phyloP scores from a whole-genome alignment of 2,888 invertebrate genomes.

The Ctena decussata region DNA sequence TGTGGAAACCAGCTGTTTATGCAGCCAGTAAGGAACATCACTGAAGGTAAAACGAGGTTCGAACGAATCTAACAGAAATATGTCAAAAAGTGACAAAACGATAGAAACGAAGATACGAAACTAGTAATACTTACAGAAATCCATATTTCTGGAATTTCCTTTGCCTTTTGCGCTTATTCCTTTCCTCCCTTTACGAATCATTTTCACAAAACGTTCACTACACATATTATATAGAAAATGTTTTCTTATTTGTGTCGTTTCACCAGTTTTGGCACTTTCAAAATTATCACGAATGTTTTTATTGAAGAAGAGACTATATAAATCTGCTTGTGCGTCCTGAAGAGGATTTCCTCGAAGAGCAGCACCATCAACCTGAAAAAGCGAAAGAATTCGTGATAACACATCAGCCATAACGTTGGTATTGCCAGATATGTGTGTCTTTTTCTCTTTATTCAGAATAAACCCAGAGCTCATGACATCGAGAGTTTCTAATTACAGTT shows the following conservation, averaged over 20 bases:
- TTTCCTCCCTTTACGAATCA: slow-evolving; percentile 30
- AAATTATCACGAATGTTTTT: slow-evolving; percentile 3
- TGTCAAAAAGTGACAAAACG: too few relatives aligned
- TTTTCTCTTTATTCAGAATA: too few relatives aligned
- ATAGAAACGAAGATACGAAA: too few relatives aligned
- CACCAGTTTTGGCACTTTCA: neutral
- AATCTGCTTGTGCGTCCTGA: slow-evolving; percentile 19
- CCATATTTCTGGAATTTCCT: slow-evolving; percentile 17
- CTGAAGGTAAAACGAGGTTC: too few relatives aligned
- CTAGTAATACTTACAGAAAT: slow-evolving; percentile 52
- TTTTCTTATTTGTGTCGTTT: slow-evolving; percentile 42
- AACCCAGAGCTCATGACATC: too few relatives aligned
- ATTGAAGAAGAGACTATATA: neutral
- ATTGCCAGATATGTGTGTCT: too few relatives aligned
- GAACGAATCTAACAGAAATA: too few relatives aligned
- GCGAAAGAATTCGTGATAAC: too few relatives aligned
- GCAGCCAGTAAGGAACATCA: too few relatives aligned
- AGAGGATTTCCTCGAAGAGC: slow-evolving; percentile 41
- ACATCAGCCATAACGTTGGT: too few relatives aligned
- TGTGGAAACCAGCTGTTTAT: too few relatives aligned
- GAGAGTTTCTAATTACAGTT: too few relatives aligned
- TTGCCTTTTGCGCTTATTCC: slow-evolving; percentile 52
- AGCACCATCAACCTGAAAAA: slow-evolving; percentile 60
- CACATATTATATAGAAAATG: slow-evolving; percentile 53
- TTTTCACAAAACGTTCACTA: slow-evolving; percentile 37